A percentile compares a stretch with the other conserved stretches of the same genome.
These are phyloP conservation scores for Aphidoletes aphidimyza DNA, from an alignment of 2,888 invertebrate species.

Conservation along the genomic window DNA sequence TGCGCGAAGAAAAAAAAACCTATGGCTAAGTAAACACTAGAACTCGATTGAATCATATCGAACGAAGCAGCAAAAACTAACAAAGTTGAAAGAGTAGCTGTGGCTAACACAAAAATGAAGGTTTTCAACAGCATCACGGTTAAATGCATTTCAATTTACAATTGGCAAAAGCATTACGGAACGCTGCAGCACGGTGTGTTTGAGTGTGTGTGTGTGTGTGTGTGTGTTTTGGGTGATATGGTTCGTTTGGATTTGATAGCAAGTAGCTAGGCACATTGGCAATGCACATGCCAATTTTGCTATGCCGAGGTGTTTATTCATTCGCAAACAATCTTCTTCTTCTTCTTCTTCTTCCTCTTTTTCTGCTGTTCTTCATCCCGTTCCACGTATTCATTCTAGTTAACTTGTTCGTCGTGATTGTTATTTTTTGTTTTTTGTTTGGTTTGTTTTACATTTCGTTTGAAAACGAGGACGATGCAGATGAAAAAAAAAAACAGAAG, in stretches of 20 bases:
- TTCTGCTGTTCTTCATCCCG: too few species aligned
- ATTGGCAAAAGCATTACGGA: not conserved
- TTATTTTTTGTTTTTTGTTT: not conserved
- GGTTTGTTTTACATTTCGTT: conserved; percentile 8
- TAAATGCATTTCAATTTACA: conserved; percentile 40
- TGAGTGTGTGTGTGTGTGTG: too few species aligned
- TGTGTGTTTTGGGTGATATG: conserved; percentile 33
- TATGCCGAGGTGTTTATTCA: conserved; percentile 44
- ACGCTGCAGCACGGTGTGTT: not conserved
- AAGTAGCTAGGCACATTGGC: conserved; percentile 19
- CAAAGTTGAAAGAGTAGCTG: conserved; percentile 29
- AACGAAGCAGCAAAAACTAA: not conserved
- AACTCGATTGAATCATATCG: conserved; percentile 52
- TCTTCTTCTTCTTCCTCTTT: not conserved
- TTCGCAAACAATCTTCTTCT: not conserved
- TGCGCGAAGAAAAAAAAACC: not conserved
- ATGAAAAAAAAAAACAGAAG: not conserved
- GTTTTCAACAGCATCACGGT: conserved; percentile 40
- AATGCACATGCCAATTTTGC: conserved; percentile 34
- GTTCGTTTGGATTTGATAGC: conserved; percentile 37
- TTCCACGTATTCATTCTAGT: conserved; percentile 22
- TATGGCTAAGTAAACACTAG: conserved; percentile 39
- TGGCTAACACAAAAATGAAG: not conserved
- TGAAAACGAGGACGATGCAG: not conserved
- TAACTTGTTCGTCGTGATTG: conserved; percentile 47